phyloP scores from a whole-genome alignment of 2,888 invertebrate genomes.

The Allygus modestus region DNA sequence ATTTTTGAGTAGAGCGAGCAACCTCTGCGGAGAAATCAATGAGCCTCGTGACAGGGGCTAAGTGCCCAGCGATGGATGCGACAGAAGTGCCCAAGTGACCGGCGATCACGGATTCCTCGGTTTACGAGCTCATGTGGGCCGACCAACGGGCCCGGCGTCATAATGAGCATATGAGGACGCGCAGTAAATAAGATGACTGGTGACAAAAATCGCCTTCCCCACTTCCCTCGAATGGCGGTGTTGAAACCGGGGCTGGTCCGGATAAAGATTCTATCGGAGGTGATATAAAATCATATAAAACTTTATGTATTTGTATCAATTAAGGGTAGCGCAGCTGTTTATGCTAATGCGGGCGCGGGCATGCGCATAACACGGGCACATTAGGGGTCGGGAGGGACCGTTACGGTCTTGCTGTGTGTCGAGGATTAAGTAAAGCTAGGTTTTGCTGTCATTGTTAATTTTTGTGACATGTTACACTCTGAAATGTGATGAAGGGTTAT shows the following conservation, averaged over 20 bases:
- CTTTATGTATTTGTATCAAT: slow-evolving; percentile 62
- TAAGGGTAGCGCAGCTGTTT: slow-evolving; percentile 40
- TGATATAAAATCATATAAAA: slow-evolving; percentile 60
- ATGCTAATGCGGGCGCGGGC: slow-evolving; percentile 4
- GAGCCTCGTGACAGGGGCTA: too few relatives aligned
- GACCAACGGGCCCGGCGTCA: background rate
- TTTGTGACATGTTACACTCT: too few relatives aligned
- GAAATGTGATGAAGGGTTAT: too few relatives aligned
- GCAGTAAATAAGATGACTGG: slow-evolving; percentile 33
- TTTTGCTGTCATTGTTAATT: too few relatives aligned
- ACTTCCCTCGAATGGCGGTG: slow-evolving; percentile 15
- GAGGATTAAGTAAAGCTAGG: too few relatives aligned
- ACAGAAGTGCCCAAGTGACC: slow-evolving; percentile 1
- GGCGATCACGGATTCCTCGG: slow-evolving; percentile 24
- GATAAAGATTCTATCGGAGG: slow-evolving; percentile 24
- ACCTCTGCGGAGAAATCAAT: too few relatives aligned
- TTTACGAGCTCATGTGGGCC: slow-evolving; percentile 35
- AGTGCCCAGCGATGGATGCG: background rate
- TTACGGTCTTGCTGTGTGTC: background rate
- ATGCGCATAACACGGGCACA: slow-evolving; percentile 15
- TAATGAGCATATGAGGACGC: slow-evolving; percentile 8
- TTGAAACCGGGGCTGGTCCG: slow-evolving; percentile 4
- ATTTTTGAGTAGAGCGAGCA: too few relatives aligned
- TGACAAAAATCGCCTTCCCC: slow-evolving; percentile 48
- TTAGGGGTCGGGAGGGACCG: slow-evolving; percentile 21